phyloP scores from a whole-genome alignment of 2,113 vertebrate species.

The Myiozetetes cayanensis region DNA sequence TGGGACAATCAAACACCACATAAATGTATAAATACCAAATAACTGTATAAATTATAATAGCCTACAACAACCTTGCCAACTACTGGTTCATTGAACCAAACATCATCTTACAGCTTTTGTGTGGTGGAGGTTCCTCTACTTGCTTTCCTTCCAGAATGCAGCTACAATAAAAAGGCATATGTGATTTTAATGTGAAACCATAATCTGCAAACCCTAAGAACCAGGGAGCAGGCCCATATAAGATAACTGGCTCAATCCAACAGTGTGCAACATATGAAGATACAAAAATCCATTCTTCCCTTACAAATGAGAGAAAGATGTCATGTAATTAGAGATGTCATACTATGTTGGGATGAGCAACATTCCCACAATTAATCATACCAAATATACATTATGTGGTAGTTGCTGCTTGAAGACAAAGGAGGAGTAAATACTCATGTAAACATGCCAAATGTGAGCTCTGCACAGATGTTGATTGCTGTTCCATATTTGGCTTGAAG shows the following conservation, averaged over 20 bases:
- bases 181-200: slow-evolving; percentile 47
- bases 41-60: background rate
- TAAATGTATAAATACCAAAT: background rate
- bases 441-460: slow-evolving; percentile 24
- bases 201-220: slow-evolving; percentile 49
- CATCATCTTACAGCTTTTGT: background rate
- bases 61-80: slow-evolving; percentile 22
- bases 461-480: slow-evolving; percentile 8
- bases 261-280: slow-evolving; percentile 43
- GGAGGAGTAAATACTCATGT: slow-evolving; percentile 5
- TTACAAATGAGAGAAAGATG: slow-evolving; percentile 54
- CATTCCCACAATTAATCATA: slow-evolving; percentile 58
- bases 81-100: background rate
- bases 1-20: background rate
- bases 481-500: slow-evolving; percentile 12
- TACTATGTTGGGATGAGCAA: slow-evolving; percentile 38
- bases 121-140: slow-evolving; percentile 27
- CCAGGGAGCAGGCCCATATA: background rate
- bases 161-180: slow-evolving; percentile 53
- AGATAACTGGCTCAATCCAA: slow-evolving; percentile 37
- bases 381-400: slow-evolving; percentile 37
- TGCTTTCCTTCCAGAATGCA: slow-evolving; percentile 55
- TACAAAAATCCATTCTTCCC: slow-evolving; percentile 39
- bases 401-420: slow-evolving; percentile 60
- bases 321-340: slow-evolving; percentile 34